Percentiles rank a stretch among this genome's conserved stretches.
These are phyloP conservation scores for Crypturellus undulatus DNA, from an alignment of 2,113 vertebrate species.

Conservation along the genomic window DNA sequence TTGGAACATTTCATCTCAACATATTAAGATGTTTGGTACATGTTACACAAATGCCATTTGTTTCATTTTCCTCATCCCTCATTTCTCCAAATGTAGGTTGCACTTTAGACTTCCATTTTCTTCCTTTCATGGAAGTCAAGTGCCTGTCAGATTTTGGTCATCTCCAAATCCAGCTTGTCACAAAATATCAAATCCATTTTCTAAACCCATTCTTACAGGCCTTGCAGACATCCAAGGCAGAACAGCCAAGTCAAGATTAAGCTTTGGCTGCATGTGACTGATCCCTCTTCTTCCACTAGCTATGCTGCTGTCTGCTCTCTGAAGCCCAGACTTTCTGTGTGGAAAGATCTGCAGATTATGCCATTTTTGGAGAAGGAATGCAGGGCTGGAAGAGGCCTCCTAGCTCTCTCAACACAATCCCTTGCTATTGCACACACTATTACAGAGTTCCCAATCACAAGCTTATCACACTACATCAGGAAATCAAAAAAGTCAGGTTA, in stretches of 20 bases:
- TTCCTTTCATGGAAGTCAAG: neutral
- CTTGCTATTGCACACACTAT: neutral
- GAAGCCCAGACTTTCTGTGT: neutral
- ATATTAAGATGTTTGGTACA: neutral
- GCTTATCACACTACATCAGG: neutral
- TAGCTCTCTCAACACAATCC: neutral
- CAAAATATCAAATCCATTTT: neutral
- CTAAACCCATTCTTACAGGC: neutral
- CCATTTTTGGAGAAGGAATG: conserved; percentile 15
- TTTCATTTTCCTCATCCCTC: neutral
- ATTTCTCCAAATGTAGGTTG: neutral
- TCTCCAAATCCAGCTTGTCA: neutral
- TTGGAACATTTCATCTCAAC: neutral
- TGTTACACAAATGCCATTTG: neutral
- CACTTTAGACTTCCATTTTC: neutral
- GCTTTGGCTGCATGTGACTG: neutral
- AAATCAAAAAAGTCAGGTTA: neutral
- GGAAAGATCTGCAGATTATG: neutral
- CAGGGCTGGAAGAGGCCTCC: neutral
- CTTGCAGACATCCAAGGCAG: neutral
- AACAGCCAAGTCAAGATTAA: neutral
- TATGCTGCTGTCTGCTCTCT: neutral
- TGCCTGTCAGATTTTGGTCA: neutral
- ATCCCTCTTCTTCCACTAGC: neutral
- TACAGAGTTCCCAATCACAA: neutral